phyloP scores from a whole-genome alignment of 92 coral and sea anemone genomes.

The Epizoanthus illoricatus region DNA sequence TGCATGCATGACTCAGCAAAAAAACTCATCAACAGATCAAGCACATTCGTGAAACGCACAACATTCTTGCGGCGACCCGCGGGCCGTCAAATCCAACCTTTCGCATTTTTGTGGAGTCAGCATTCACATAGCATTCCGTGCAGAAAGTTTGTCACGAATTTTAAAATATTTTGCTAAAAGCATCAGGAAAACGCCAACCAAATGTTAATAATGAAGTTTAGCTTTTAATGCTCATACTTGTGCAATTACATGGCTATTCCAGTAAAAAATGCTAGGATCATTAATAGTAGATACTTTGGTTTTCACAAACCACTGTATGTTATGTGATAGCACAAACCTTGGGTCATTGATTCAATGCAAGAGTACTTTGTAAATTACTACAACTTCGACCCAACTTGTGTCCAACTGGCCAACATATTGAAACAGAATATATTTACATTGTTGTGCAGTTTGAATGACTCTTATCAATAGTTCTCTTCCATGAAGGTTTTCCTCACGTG shows the following conservation, averaged over 20 bases:
- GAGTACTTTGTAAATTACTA: conserved; percentile 24
- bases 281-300: conserved; percentile 19
- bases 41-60: background rate
- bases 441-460: background rate
- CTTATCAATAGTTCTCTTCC: background rate
- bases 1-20: conserved; percentile 23
- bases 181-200: background rate
- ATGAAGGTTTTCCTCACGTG: background rate
- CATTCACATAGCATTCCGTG: conserved; percentile 22
- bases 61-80: conserved; percentile 17
- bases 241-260: background rate
- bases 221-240: conserved; percentile 20
- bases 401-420: background rate
- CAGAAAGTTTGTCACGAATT: background rate
- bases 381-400: background rate
- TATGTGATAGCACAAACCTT: conserved; percentile 30
- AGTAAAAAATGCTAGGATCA: conserved; percentile 23
- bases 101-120: conserved; percentile 41
- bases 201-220: conserved; percentile 1
- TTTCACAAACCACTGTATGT: background rate
- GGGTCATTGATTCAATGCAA: conserved; percentile 86
- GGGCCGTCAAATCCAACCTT: conserved; percentile 15
- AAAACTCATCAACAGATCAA: background rate
- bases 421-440: conserved; percentile 7
- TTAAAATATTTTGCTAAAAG: too few relatives aligned